These are phyloP conservation scores for Thera obeliscata DNA, from an alignment of 2,888 invertebrate species.

Conservation along the genomic window DNA sequence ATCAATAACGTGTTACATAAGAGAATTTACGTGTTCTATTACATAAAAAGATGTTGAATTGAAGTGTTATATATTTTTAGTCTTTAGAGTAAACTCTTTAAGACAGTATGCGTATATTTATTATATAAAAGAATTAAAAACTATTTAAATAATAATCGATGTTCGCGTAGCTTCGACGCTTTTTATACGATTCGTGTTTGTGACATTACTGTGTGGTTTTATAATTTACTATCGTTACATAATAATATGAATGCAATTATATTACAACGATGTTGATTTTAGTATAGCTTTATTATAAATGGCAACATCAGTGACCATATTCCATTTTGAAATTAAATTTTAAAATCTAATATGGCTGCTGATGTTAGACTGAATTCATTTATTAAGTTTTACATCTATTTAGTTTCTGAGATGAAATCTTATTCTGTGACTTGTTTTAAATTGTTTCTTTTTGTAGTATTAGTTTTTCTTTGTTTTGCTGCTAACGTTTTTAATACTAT, in stretches of 20 bases:
- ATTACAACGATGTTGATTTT: slow-evolving; percentile 41
- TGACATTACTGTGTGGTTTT: slow-evolving; percentile 30
- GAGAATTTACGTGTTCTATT: slow-evolving; percentile 19
- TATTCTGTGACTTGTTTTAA: slow-evolving; percentile 40
- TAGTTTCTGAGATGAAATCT: slow-evolving; percentile 32
- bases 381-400: slow-evolving; percentile 32
- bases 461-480: slow-evolving; percentile 40
- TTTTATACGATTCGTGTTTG: slow-evolving; percentile 47
- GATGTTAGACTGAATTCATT: slow-evolving; percentile 63
- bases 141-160: slow-evolving; percentile 39
- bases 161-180: slow-evolving; percentile 50
- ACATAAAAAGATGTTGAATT: slow-evolving; percentile 11
- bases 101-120: slow-evolving; percentile 29
- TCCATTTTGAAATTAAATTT: slow-evolving; percentile 45
- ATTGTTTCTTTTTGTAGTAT: slow-evolving; percentile 17
- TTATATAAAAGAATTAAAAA: slow-evolving; percentile 25
- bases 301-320: slow-evolving; percentile 62
- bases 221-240: slow-evolving; percentile 29
- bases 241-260: slow-evolving; percentile 42
- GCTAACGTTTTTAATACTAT: slow-evolving; percentile 34
- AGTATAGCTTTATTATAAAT: slow-evolving; percentile 40
- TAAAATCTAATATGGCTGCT: slow-evolving; percentile 58
- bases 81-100: slow-evolving; percentile 22
- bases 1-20: not conserved
- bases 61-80: slow-evolving; percentile 14